Evolutionary conservation across 1,140 invertebrate genomes (phyloP), one percentile per base, ranked within the genome.

Genomic region (Phymorhynchus buccinoides): DNA sequence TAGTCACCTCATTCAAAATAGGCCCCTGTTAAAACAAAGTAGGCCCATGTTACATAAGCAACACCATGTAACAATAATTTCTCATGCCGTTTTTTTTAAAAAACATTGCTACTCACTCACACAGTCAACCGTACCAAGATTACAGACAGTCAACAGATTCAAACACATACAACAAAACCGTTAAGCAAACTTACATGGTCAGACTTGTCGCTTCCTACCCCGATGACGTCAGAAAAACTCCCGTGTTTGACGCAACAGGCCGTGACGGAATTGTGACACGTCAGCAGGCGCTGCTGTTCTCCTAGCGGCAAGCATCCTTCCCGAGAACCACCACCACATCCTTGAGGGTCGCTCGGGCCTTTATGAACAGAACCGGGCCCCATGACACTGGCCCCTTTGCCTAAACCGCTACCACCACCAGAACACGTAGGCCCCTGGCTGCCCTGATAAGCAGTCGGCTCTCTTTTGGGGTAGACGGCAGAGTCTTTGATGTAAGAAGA

Each of bases 131-230:
- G 12, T 27, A 22, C 22, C 22, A 1, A 14, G 4, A 18, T 18
- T 4, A 18, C 12, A 62, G 12, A 62, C 18, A 62, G 56, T 12
- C 56, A 52, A 52, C 0, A 52, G 12, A 18, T 52, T 1, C 2
- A 52, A 6, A 48, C 44, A 48, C 18, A 48, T 48, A 48, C 44
- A 52, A 52, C 48, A n/a, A n/a, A n/a, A 52, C 48, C 22, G 48
- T 52, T 68, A 14, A 75, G 39, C 39, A 75, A 14, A 79, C 77
- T 52, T n/a, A 79, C 77, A 52, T 79, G 52, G n/a, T 79, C 77
- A 14, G 77, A 6, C 30, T 9, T 6, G 3, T 12, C 1, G 1
- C 30, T 44, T 22, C 41, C 77, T 1, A 1, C 6, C 3, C 27
- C 4, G 2, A 12, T 14, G 4, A 41, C 73, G 68, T 71, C 68